These are phyloP conservation scores for Kuschelorhynchus macadamiae DNA, from an alignment of 2,888 invertebrate species.

Conservation along the genomic window DNA sequence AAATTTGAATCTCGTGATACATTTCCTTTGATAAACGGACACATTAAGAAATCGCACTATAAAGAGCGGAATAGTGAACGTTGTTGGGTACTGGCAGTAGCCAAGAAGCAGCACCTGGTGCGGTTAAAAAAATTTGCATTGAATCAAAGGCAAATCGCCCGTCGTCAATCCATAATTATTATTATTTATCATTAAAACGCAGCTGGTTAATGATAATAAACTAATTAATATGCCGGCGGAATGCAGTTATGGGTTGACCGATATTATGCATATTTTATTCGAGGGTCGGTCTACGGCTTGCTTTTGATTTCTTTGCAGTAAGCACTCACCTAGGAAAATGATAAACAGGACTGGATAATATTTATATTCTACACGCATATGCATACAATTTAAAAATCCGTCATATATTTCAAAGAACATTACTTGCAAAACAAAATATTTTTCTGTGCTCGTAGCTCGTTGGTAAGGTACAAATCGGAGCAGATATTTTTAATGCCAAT, in stretches of 20 bases:
- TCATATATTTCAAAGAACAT: too few relatives aligned
- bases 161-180: slow-evolving; percentile 40
- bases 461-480: too few relatives aligned
- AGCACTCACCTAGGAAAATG: too few relatives aligned
- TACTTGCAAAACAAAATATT: too few relatives aligned
- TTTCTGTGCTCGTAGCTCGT: too few relatives aligned
- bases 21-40: slow-evolving; percentile 21
- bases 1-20: slow-evolving; percentile 22
- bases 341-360: too few relatives aligned
- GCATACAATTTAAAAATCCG: too few relatives aligned
- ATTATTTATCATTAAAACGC: slow-evolving; percentile 42
- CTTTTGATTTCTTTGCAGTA: too few relatives aligned
- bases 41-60: slow-evolving; percentile 10
- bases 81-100: too few relatives aligned
- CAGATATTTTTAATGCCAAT: too few relatives aligned
- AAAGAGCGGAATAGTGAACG: slow-evolving; percentile 11
- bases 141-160: slow-evolving; percentile 32
- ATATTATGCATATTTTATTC: slow-evolving; percentile 41
- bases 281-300: too few relatives aligned
- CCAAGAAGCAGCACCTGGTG: slow-evolving; percentile 28
- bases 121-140: slow-evolving; percentile 34
- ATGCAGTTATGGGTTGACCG: slow-evolving; percentile 40
- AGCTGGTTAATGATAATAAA: slow-evolving; percentile 45
- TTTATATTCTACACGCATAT: too few relatives aligned
- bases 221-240: slow-evolving; percentile 42